phyloP scores from a whole-genome alignment of 53 echinoderm and acorn worm species.

The Crossaster papposus region DNA sequence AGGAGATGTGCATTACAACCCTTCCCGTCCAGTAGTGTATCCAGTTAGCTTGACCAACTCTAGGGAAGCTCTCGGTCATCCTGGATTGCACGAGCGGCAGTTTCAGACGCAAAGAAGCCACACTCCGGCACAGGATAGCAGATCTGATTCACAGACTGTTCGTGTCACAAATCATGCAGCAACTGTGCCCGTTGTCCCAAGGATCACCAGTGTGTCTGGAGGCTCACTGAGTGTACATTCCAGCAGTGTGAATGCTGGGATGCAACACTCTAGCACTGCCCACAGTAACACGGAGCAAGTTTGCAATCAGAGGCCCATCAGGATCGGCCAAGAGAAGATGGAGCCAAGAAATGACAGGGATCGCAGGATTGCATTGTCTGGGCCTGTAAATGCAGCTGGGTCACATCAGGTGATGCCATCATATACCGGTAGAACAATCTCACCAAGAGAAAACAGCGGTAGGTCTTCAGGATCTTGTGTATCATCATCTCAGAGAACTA shows the following conservation, averaged over 20 bases:
- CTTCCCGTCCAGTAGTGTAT: background rate
- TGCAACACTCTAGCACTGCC: slow-evolving; percentile 7
- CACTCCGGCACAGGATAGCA: background rate
- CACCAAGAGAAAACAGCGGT: slow-evolving; percentile 15
- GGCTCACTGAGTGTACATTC: background rate
- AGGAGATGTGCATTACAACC: background rate
- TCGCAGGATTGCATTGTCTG: background rate
- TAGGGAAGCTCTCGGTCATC: background rate
- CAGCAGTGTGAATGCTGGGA: background rate
- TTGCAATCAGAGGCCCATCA: background rate
- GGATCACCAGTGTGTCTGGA: slow-evolving; percentile 39
- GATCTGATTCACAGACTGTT: slow-evolving; percentile 16
- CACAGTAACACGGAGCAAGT: slow-evolving; percentile 11
- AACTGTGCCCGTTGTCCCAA: slow-evolving; percentile 31
- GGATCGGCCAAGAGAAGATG: slow-evolving; percentile 10
- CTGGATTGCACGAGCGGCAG: background rate
- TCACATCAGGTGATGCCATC: background rate
- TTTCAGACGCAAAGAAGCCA: background rate
- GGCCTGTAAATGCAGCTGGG: background rate
- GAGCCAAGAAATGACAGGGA: background rate
- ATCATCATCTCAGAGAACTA: slow-evolving; percentile 34
- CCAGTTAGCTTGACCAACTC: slow-evolving; percentile 39
- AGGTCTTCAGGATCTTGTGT: slow-evolving; percentile 2
- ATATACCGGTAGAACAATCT: slow-evolving; percentile 4
- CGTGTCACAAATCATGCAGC: background rate